Evolutionary conservation across 2,888 invertebrate species (phyloP), one percentile per base, ranked within the genome.

Genomic region (Dyspetes luteomarginatus): DNA sequence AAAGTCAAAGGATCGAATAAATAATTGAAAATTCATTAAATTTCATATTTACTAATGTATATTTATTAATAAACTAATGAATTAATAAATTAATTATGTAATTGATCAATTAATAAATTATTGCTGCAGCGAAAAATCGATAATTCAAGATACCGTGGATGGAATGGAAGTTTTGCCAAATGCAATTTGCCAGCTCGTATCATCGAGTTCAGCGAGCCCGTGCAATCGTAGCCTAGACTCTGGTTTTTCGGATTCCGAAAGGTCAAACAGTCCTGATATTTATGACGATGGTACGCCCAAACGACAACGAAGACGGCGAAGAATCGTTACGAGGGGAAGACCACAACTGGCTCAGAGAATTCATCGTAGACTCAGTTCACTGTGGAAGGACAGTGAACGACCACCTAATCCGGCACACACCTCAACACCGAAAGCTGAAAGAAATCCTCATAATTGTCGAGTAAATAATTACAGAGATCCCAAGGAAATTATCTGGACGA

Each of bases 161-260:
- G 74, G 71, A 15, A 62, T 9, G 3, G 41, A 28, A 56, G 30
- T 52, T 52, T 26, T 41, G n/a, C 28, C 22, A 15, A 45, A 43
- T 19, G 52, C 17, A 3, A 50, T 30, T 0, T n/a, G 15, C 26
- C 45, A 71, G 17, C 58, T 45, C 4, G 78, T 84, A 68, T 69
- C 88, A 4, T 84, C 76, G 76, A 89, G 86, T 78, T 85, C 88
- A 24, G 41, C 81, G 45, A 89, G 88, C 22, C 88, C 88, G 9
- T 89, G 89, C 41, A 86, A 90, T n/a, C 95, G 95, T 81, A 96
- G 96, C 88, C 96, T 96, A 91, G 96, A 96, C 91, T 96, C 96
- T 0, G 96, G 96, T 0, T 96, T 96, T 91, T 96, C 96, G 0
- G 96, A 96, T 88, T 95, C 96, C 0, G 96, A 96, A 86, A 94